These are phyloP conservation scores for Neoitamus cyanurus DNA, from an alignment of 2,888 invertebrate genomes.

Conservation along the genomic window DNA sequence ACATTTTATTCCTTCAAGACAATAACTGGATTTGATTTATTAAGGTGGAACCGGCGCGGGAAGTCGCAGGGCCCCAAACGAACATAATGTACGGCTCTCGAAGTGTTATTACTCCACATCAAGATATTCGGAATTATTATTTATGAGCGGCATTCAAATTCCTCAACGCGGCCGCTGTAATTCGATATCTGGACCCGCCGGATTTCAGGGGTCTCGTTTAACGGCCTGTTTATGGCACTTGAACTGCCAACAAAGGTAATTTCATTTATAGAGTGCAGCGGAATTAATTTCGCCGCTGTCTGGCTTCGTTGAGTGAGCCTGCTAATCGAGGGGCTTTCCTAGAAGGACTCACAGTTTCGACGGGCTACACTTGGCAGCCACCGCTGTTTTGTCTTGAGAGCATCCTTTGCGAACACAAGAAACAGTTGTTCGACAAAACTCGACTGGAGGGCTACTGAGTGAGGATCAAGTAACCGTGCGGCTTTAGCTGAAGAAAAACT, in stretches of 20 bases:
- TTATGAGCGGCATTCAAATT: constrained; percentile 51
- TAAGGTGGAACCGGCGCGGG: constrained; percentile 44
- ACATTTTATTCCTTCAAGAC: constrained; percentile 51
- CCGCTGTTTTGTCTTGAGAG: not conserved
- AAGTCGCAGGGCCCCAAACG: constrained; percentile 30
- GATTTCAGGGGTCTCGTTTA: constrained; percentile 9
- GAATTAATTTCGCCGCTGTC: not conserved
- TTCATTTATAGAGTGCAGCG: not conserved
- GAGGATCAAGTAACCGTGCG: not conserved
- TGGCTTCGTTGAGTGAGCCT: not conserved
- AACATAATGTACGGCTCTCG: constrained; percentile 49
- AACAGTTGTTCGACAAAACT: not conserved
- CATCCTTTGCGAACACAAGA: not conserved
- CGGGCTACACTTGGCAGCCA: not conserved
- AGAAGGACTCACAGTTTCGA: not conserved
- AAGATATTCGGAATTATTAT: constrained; percentile 51
- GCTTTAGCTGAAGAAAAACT: not conserved
- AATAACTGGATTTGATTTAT: constrained; percentile 52
- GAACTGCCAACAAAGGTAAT: constrained; percentile 2
- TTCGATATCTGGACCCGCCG: constrained; percentile 41
- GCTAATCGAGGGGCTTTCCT: not conserved
- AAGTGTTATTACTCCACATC: constrained; percentile 53
- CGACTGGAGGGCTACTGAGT: not conserved
- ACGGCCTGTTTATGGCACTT: constrained; percentile 28
- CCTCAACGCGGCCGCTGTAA: constrained; percentile 42